Evolutionary conservation across 2,797 vertebrate genomes (phyloP), one percentile per base, ranked within the genome.

Genomic region (Galagoides demidoff): DNA sequence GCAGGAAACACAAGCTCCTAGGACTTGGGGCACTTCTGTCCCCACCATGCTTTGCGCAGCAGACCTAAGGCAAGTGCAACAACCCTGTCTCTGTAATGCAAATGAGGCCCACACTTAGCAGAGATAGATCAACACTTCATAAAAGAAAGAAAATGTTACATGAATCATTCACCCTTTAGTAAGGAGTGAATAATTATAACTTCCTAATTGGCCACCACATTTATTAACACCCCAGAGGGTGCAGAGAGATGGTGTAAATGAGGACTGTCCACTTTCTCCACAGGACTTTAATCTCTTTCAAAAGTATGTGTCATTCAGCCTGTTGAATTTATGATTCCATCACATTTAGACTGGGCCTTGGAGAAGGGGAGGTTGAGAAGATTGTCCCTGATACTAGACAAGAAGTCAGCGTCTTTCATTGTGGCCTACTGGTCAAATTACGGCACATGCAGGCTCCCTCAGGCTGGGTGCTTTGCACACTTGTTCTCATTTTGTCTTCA

Each of bases 291-390:
- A 29, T 71, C 59, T 84, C 2, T 29, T 91, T 37, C 17, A 45
- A 85, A 92, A 52, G 57, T n/a, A 10, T 43, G 29, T 82, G 5
- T 64, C 73, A 74, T 55, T 61, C 91, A 29, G 10, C 66, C 66
- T 61, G 19, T 43, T 70, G 74, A 64, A 31, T 57, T 34, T 76
- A 27, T 77, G 63, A 79, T 70, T 43, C 25, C 16, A 37, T 29
- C 16, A 22, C 34, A 17, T 85, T 85, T 45, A 78, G 49, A 55
- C n/a, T 3, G 8, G 34, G 16, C 79, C 43, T 79, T 78, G 27
- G 74, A 22, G 59, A 90, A 76, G 34, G 57, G 84, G 78, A 61
- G 66, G 37, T 84, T 95, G 73, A 39, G 70, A 57, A 73, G 73
- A 66, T 61, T 68, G 34, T 86, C 61, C 9, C 49, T 49, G 37